Evolutionary conservation across 2,888 invertebrate genomes (phyloP).

Genomic region (Drosophila siamana): DNA sequence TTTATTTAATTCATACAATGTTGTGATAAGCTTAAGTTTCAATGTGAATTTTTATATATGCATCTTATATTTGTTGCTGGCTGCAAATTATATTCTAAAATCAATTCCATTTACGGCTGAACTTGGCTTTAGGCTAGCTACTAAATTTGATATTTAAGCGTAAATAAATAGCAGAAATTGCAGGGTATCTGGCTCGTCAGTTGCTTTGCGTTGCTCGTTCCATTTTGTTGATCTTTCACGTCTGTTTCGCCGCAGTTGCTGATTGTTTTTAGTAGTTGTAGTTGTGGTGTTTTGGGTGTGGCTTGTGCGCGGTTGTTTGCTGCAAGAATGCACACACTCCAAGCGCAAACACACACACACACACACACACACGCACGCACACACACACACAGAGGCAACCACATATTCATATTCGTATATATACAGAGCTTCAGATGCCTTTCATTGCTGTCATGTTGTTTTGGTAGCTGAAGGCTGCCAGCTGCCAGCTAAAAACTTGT

Average conservation of each 20-base stretch:
- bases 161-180: too few species aligned
- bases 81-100: too few species aligned
- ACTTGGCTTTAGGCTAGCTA: too few species aligned
- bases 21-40: too few species aligned
- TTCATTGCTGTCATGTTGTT: slow-evolving; percentile 69
- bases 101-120: too few species aligned
- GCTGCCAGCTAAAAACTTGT: slow-evolving; percentile 64
- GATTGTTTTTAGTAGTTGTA: slow-evolving; percentile 38
- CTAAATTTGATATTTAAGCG: too few species aligned
- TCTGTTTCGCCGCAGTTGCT: slow-evolving; percentile 26
- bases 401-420: slow-evolving; percentile 2
- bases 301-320: slow-evolving; percentile 32
- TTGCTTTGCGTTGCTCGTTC: not conserved
- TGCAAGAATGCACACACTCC: slow-evolving; percentile 40
- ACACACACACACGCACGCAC: slow-evolving; percentile 11
- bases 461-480: slow-evolving; percentile 59
- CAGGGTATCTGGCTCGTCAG: slow-evolving; percentile 16
- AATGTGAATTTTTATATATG: too few species aligned
- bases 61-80: too few species aligned
- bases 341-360: slow-evolving; percentile 8
- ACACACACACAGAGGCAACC: slow-evolving; percentile 8
- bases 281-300: slow-evolving; percentile 18
- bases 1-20: not conserved
- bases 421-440: slow-evolving; percentile 39
- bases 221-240: slow-evolving; percentile 31